phyloP scores from a whole-genome alignment of 2,113 vertebrate species.

The Trogon melanurus region DNA sequence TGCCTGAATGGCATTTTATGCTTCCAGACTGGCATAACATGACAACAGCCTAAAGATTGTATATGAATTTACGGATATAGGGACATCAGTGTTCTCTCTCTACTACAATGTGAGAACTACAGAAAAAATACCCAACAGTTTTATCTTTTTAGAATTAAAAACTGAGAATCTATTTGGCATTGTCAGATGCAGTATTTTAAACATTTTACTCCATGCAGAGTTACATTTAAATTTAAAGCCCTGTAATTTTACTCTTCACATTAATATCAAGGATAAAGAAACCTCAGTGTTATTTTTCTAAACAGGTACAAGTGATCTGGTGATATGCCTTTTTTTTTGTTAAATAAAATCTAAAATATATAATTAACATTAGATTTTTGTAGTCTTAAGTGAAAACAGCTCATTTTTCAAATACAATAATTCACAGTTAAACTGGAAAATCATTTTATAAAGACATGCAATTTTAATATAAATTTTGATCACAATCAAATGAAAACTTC shows the following conservation, averaged over 20 bases:
- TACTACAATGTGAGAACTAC: not conserved
- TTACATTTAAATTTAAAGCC: not conserved
- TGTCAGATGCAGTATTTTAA: not conserved
- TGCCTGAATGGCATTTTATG: fast-evolving
- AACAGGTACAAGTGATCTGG: not conserved
- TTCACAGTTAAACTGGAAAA: not conserved
- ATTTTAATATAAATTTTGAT: not conserved
- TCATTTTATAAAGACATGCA: not conserved
- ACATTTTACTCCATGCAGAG: not conserved
- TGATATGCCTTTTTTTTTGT: not conserved
- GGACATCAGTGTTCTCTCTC: not conserved
- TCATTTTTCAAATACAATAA: not conserved
- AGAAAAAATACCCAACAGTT: not conserved
- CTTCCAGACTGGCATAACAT: not conserved
- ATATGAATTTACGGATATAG: not conserved
- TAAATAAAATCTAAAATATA: not conserved
- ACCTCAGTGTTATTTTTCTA: not conserved
- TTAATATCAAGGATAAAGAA: not conserved
- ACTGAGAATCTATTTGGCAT: not conserved
- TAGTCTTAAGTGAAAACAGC: not conserved
- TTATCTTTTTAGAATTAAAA: not conserved
- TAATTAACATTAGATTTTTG: not conserved
- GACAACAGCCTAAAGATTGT: not conserved
- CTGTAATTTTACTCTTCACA: not conserved
- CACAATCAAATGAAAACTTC: not conserved